A percentile compares a stretch with the other conserved stretches of the same genome.
Conservation (phyloP, 2,113 vertebrate species). For the mouse (Mus musculus) region DNA sequence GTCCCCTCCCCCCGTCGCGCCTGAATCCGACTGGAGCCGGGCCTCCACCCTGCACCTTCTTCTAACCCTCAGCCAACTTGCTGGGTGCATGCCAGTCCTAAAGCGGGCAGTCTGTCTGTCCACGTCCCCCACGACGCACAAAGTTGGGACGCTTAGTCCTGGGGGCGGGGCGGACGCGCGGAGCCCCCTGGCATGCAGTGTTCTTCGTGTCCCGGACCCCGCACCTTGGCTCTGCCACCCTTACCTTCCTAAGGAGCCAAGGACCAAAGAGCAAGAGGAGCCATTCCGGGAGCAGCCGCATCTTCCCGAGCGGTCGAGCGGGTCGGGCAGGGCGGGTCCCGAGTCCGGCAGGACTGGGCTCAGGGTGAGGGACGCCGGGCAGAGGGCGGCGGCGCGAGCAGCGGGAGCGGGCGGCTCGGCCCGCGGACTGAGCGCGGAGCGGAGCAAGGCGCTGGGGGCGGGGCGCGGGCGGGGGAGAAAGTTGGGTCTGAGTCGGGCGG, state of each 20-base stretch:
- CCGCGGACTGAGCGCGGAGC: constrained; percentile 66
- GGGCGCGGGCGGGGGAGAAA: constrained; percentile 80
- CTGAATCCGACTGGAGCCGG: neutral
- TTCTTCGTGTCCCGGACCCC: constrained; percentile 21
- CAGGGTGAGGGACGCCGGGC: neutral
- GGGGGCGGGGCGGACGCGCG: constrained; percentile 36
- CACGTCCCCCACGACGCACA: constrained; percentile 19
- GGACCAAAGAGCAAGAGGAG: constrained; percentile 77
- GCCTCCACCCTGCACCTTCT: constrained; percentile 34
- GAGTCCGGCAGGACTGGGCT: neutral
- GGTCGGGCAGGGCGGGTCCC: constrained; percentile 42
- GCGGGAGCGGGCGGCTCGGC: constrained; percentile 68
- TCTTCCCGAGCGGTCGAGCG: constrained; percentile 62
- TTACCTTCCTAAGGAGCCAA: constrained; percentile 81
- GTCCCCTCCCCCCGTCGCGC: constrained; percentile 71
- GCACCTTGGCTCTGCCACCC: constrained; percentile 20
- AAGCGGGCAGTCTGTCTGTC: constrained; percentile 68
- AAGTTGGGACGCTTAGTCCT: constrained; percentile 72
- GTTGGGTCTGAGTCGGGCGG: constrained; percentile 75
- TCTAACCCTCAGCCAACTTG: constrained; percentile 71
- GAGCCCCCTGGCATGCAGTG: constrained; percentile 18
- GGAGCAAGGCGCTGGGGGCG: constrained; percentile 76
- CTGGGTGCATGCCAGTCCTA: constrained; percentile 40
- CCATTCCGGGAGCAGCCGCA: constrained; percentile 80
- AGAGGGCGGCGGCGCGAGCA: constrained; percentile 7